Evolutionary conservation across 92 coral and sea anemone species (phyloP).

Genomic region (Nematostella vectensis): DNA sequence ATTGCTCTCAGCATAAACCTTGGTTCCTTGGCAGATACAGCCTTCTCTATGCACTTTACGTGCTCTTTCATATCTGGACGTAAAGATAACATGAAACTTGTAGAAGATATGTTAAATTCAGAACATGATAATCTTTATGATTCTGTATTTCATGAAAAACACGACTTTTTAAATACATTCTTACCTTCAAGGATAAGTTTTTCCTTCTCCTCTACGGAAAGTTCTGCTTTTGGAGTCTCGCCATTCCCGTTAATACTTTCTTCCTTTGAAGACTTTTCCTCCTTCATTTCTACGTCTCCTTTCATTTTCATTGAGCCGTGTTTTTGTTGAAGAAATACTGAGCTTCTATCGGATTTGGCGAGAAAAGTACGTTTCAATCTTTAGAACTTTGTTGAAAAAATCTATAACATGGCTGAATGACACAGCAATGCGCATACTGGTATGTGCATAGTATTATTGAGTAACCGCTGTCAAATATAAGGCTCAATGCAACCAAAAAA

Average conservation of each 20-base stretch:
- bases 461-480: too few relatives aligned
- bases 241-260: conserved; percentile 41
- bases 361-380: too few relatives aligned
- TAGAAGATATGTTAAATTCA: neutral
- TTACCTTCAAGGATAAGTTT: conserved; percentile 90
- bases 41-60: conserved; percentile 85
- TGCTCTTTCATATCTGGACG: conserved; percentile 88
- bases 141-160: too few relatives aligned
- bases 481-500: too few relatives aligned
- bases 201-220: conserved; percentile 87
- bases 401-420: neutral
- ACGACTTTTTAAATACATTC: too few relatives aligned
- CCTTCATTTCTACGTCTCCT: conserved; percentile 95
- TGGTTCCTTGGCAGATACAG: conserved; percentile 87
- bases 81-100: too few relatives aligned
- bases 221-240: conserved; percentile 63
- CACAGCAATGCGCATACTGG: neutral
- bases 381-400: too few relatives aligned
- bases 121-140: too few relatives aligned
- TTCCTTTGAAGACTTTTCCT: conserved; percentile 30
- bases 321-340: neutral
- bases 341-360: too few relatives aligned
- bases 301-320: conserved; percentile 12
- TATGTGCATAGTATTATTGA: too few relatives aligned
- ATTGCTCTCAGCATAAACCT: conserved; percentile 71